These are phyloP conservation scores for Linepithema humile DNA, from an alignment of 1,140 invertebrate genomes.

Conservation along the genomic window DNA sequence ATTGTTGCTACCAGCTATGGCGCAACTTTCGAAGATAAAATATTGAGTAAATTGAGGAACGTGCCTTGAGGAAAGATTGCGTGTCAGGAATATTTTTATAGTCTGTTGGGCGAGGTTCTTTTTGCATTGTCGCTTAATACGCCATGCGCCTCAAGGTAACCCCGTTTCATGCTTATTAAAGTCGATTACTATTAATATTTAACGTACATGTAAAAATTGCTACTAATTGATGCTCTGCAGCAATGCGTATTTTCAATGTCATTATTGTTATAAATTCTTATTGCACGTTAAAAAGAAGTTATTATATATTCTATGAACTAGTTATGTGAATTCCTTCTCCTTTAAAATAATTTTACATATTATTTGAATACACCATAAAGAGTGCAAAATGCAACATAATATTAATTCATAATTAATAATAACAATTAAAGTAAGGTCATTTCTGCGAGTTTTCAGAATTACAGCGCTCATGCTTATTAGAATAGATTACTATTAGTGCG, in stretches of 20 bases:
- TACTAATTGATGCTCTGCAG: background rate
- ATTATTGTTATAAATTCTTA: background rate
- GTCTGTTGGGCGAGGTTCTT: background rate
- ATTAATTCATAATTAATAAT: too few species aligned
- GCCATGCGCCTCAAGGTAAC: background rate
- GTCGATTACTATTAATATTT: constrained; percentile 30
- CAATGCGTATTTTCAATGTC: background rate
- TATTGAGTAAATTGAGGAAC: constrained; percentile 36
- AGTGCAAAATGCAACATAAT: too few species aligned
- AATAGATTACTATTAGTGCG: too few species aligned
- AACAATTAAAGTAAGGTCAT: too few species aligned
- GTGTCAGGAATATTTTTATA: constrained; percentile 20
- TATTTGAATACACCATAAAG: too few species aligned
- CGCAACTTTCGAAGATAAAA: constrained; percentile 33
- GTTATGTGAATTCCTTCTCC: too few species aligned
- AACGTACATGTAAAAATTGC: background rate
- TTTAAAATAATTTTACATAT: too few species aligned
- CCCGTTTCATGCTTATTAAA: constrained; percentile 39
- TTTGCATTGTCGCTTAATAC: constrained; percentile 33
- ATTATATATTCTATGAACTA: too few species aligned
- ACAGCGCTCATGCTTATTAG: too few species aligned
- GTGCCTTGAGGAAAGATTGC: constrained; percentile 18
- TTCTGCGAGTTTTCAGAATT: too few species aligned
- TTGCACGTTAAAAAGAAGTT: background rate
- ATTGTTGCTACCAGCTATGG: background rate